phyloP scores from a whole-genome alignment of 2,113 vertebrate genomes.

The Puntigrus tetrazona region DNA sequence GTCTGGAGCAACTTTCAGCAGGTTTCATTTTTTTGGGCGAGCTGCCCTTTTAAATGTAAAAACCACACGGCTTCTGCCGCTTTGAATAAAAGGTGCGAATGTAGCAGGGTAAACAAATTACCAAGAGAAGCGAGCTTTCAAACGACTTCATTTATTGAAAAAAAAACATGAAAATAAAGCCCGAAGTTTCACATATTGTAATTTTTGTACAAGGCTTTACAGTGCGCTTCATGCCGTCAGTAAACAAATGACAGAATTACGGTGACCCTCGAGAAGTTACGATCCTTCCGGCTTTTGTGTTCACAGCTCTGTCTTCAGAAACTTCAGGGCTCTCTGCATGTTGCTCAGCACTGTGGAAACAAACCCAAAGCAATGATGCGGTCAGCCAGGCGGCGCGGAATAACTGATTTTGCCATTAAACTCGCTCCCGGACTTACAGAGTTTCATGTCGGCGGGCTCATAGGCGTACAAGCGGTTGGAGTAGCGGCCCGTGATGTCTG shows the following conservation, averaged over 20 bases:
- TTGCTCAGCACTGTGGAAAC: slow-evolving; percentile 69
- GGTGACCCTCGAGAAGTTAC: not conserved
- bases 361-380: not conserved
- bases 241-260: slow-evolving; percentile 52
- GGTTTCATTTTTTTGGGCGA: not conserved
- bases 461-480: slow-evolving; percentile 92
- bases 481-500: slow-evolving; percentile 90
- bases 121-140: not conserved
- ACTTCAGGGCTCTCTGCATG: slow-evolving; percentile 76
- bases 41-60: not conserved
- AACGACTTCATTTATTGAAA: slow-evolving; percentile 66
- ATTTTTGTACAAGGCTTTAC: slow-evolving; percentile 54
- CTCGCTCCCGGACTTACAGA: slow-evolving; percentile 78
- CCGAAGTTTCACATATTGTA: slow-evolving; percentile 34
- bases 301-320: slow-evolving; percentile 78
- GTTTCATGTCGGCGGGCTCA: slow-evolving; percentile 79
- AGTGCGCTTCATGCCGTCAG: slow-evolving; percentile 64
- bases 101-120: not conserved
- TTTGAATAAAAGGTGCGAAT: slow-evolving; percentile 3
- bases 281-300: not conserved
- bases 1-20: no score
- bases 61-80: not conserved
- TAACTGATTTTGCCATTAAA: not conserved
- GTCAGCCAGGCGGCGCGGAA: not conserved
- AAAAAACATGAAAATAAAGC: slow-evolving; percentile 55